phyloP scores from a whole-genome alignment of 2,797 vertebrate species.

The Dermochelys coriacea region DNA sequence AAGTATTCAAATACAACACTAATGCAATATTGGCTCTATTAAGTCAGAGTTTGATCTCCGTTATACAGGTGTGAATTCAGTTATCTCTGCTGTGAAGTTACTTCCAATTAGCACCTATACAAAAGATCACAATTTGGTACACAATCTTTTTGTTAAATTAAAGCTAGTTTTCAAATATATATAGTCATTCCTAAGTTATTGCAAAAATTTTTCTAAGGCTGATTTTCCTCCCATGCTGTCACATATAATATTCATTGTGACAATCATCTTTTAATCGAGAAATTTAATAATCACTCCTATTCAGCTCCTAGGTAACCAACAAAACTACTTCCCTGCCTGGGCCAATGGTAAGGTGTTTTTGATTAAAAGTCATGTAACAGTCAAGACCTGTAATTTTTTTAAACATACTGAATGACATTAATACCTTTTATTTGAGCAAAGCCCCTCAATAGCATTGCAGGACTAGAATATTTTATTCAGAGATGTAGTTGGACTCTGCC shows the following conservation, averaged over 20 bases:
- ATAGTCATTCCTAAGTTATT: not conserved
- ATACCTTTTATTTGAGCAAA: not conserved
- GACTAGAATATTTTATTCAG: not conserved
- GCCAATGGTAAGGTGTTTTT: not conserved
- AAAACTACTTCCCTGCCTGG: not conserved
- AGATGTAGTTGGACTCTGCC: not conserved
- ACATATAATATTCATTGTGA: not conserved
- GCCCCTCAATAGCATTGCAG: not conserved
- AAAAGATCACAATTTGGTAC: not conserved
- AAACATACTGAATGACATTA: not conserved
- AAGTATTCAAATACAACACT: not conserved
- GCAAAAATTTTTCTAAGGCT: not conserved
- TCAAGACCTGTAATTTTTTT: not conserved
- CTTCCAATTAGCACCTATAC: not conserved
- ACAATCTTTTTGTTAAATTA: not conserved
- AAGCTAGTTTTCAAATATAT: slow-evolving; percentile 6
- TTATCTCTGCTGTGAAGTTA: slow-evolving; percentile 1
- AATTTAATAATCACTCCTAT: not conserved
- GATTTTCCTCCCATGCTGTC: not conserved
- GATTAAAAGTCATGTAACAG: not conserved
- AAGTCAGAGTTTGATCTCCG: not conserved
- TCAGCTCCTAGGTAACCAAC: not conserved
- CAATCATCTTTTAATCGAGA: not conserved
- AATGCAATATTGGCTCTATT: not conserved
- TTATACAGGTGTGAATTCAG: not conserved